Evolutionary conservation across 1,140 invertebrate genomes (phyloP).

Genomic region (Dendrolimus kikuchii): DNA sequence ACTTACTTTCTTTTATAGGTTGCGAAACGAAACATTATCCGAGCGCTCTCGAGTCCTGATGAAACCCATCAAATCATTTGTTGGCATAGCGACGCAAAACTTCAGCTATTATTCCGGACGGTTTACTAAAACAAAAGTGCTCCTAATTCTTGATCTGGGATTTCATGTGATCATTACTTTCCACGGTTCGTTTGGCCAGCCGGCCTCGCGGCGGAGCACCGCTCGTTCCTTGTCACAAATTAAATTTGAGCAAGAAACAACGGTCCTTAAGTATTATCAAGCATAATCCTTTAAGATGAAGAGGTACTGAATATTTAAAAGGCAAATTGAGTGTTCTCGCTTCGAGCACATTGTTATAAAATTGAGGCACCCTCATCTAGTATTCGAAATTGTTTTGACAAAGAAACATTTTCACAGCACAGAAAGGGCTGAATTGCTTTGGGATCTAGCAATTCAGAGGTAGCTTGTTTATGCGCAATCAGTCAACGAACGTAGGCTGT

Average conservation of each 20-base stretch:
- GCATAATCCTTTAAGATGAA: constrained; percentile 17
- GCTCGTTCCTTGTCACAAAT: constrained; percentile 26
- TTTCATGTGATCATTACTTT: constrained; percentile 45
- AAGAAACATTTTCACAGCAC: too few species aligned
- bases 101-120: constrained; percentile 56
- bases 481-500: too few species aligned
- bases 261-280: constrained; percentile 15
- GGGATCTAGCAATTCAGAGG: too few species aligned
- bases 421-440: too few species aligned
- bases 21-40: constrained; percentile 35
- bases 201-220: constrained; percentile 12
- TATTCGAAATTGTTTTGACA: too few species aligned
- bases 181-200: constrained; percentile 31
- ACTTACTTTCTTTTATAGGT: constrained; percentile 29
- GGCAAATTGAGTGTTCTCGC: constrained; percentile 18
- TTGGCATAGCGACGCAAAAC: constrained; percentile 51
- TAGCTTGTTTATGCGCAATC: too few species aligned
- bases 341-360: constrained; percentile 4
- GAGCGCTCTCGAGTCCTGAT: constrained; percentile 27
- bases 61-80: constrained; percentile 56
- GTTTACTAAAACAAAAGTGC: constrained; percentile 51
- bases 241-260: constrained; percentile 32
- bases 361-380: too few species aligned
- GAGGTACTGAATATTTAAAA: constrained; percentile 13
- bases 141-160: constrained; percentile 48